Base-by-base conservation (phyloP, 53 echinoderm and acorn worm genomes). In the Zoroaster sp. region DNA sequence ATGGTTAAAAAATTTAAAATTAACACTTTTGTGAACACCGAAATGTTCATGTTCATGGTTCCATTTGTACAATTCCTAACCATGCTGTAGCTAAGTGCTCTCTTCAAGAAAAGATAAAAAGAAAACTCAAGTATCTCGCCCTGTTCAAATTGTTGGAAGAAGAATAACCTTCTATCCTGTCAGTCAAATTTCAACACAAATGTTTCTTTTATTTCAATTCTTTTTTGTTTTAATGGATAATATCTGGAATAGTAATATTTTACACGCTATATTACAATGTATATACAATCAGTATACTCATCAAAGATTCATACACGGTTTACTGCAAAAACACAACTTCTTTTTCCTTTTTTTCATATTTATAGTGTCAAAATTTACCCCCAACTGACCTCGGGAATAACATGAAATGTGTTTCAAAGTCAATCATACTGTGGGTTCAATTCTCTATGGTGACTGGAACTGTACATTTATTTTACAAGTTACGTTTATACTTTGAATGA, bases 1-100 rank as follows among this genome's bases (percentile, higher is more conserved):
- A 71, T 69, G 14, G 34, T 68, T 67, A 36, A 85, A 85, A 85
- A 70, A 10, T 35, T 85, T 71, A 71, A 85, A 85, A 71, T 69
- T 45, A 35, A 32, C 51, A 78, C 46, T 72, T 41, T n/a, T n/a
- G n/a, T n/a, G n/a, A n/a, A n/a, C n/a, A n/a, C n/a, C n/a, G n/a
- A n/a, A n/a, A n/a, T n/a, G n/a, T n/a, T n/a, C n/a, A n/a, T n/a
- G n/a, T n/a, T n/a, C n/a, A n/a, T n/a, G n/a, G n/a, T n/a, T n/a
- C n/a, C n/a, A n/a, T n/a, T 12, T 30, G 3, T 6, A 67, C 67
- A 67, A 4, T 67, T 67, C 28, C 18, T 25, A 14, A 12, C 33
- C 67, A 67, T 13, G 36, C 14, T 34, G 8, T 23, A n/a, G n/a
- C n/a, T n/a, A n/a, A n/a, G n/a, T n/a, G 35, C 35, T 36, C 11